Percentiles rank a stretch among this genome's conserved stretches.
Conservation (phyloP, 2,888 invertebrate genomes). For the Chelonus formosanus region DNA sequence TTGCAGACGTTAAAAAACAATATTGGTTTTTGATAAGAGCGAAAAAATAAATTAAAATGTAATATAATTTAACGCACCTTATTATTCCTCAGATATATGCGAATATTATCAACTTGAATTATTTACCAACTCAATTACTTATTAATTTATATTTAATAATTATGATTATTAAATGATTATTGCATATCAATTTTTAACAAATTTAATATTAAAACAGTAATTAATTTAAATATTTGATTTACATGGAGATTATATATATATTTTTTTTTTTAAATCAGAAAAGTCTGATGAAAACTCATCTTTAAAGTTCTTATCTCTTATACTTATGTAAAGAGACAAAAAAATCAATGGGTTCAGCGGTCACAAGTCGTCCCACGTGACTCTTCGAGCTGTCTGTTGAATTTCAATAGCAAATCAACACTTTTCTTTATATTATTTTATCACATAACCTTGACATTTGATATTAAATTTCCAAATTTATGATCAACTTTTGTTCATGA, state of each 20-base stretch:
- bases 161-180: too few species aligned
- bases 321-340: background rate
- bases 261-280: background rate
- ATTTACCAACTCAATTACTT: too few species aligned
- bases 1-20: background rate
- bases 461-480: background rate
- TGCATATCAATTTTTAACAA: too few species aligned
- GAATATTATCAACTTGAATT: background rate
- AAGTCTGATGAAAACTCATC: too few species aligned
- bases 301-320: background rate
- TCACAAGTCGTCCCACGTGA: slow-evolving; percentile 1
- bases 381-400: background rate
- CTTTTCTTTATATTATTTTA: background rate
- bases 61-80: background rate
- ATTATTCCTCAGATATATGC: background rate
- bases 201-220: too few species aligned
- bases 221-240: background rate
- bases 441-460: background rate
- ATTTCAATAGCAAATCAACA: too few species aligned
- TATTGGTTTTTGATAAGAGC: slow-evolving; percentile 1
- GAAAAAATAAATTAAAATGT: background rate
- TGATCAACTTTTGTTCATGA: slow-evolving; percentile 1
- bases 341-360: slow-evolving; percentile 7
- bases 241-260: background rate
- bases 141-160: too few species aligned